Base-by-base conservation (phyloP, 1,140 invertebrate genomes). In the Drosophila baimaii region DNA sequence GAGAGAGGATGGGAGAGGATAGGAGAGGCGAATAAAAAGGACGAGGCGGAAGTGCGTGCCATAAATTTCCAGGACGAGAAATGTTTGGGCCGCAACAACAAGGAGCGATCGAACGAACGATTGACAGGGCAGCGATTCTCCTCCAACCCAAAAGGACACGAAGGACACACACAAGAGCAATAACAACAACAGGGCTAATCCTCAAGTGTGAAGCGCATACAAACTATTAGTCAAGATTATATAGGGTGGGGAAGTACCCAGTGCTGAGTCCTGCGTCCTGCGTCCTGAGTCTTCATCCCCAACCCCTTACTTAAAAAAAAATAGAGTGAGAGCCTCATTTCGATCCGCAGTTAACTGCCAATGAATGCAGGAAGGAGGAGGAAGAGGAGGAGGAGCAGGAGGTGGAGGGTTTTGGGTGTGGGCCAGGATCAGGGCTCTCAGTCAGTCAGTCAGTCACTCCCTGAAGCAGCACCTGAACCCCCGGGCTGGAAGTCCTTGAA, bases 161-260 rank as follows among this genome's bases (percentile, higher is more conserved):
- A 7, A 51, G 39, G 64, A 61, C 55, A 13, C 15, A 35, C 41
- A 43, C 29, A 27, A 29, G 47, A 47, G 55, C 59, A 69, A 27
- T 51, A 46, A 57, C 77, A 79, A 69, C 74, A 79, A 76, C 76
- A 79, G 79, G 74, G 65, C 84, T 89, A 89, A 89, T 89, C 84
- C 84, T 89, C 63, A 89, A 89, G 84, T 89, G 84, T 89, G 84
- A 89, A 89, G 85, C 84, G 77, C 85, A 89, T 66, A 89, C 85
- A 84, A 79, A 89, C 85, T 89, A 89, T 89, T 89, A 89, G 84
- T 90, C 81, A 89, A 79, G 84, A 89, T 89, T 89, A 89, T 54
- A 54, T 17, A 29, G 9, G 23, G 64, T 58, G 66, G 51, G 43
- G 68, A 47, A 66, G 41, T 35, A 17, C 44, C 5, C 10, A 10